Evolutionary conservation across 2,113 vertebrate genomes (phyloP).

Genomic region (Rutilus rutilus): DNA sequence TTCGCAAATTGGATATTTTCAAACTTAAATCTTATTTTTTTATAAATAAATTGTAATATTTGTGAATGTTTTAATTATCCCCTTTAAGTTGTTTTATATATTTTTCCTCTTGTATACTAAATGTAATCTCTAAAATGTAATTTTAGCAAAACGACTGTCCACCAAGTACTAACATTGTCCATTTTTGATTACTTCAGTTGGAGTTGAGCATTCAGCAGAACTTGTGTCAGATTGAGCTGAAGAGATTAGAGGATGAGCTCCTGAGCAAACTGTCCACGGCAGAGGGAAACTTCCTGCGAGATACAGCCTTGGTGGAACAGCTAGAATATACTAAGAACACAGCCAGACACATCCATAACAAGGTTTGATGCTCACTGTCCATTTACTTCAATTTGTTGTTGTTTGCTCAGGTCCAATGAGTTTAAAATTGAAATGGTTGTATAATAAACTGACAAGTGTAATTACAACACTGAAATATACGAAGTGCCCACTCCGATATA

Average conservation of each 20-base stretch:
- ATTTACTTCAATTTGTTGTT: background rate
- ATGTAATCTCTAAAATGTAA: background rate
- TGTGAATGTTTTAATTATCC: background rate
- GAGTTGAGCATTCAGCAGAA: slow-evolving; percentile 83
- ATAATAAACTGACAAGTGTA: background rate
- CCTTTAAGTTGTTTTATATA: background rate
- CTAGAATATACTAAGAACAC: slow-evolving; percentile 79
- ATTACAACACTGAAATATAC: background rate
- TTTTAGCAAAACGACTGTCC: background rate
- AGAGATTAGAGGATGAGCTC: slow-evolving; percentile 78
- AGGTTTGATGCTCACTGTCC: slow-evolving; percentile 65
- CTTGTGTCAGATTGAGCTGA: slow-evolving; percentile 81
- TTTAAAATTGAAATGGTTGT: background rate
- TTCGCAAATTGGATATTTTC: background rate
- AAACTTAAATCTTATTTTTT: background rate
- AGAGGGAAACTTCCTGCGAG: slow-evolving; percentile 77
- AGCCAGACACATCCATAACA: slow-evolving; percentile 75
- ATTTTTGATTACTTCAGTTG: slow-evolving; percentile 62
- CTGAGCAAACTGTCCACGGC: slow-evolving; percentile 80
- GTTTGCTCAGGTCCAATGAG: background rate
- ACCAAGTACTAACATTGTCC: background rate
- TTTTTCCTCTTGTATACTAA: background rate
- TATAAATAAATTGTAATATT: background rate
- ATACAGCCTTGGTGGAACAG: slow-evolving; percentile 81
- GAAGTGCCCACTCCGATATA: background rate